phyloP scores from a whole-genome alignment of 2,888 invertebrate species.

The Papilio gigon region DNA sequence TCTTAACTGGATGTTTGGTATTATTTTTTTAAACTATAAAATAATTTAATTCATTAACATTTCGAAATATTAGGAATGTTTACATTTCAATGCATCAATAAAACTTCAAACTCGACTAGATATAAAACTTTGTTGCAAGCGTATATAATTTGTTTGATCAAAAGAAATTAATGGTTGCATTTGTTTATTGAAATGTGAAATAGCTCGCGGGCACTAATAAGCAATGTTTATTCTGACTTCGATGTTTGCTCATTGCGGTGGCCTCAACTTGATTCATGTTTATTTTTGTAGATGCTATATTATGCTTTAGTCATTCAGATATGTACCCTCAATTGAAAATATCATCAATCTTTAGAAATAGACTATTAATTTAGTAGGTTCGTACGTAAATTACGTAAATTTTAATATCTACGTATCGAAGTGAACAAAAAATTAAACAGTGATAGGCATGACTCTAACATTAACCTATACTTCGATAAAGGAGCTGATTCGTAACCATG shows the following conservation, averaged over 20 bases:
- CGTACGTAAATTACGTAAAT: no score
- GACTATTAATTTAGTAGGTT: no score
- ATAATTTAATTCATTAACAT: no score
- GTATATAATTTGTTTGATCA: slow-evolving; percentile 23
- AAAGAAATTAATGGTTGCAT: slow-evolving; percentile 29
- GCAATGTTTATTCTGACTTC: slow-evolving; percentile 36
- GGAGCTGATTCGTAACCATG: slow-evolving; percentile 30
- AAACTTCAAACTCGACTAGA: slow-evolving; percentile 10
- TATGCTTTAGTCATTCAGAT: background rate
- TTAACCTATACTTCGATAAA: background rate
- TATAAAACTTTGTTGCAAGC: slow-evolving; percentile 17
- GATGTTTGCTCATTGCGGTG: slow-evolving; percentile 36
- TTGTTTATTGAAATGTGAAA: slow-evolving; percentile 38
- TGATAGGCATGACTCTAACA: background rate
- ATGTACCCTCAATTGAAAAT: background rate
- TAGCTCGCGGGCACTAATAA: slow-evolving; percentile 28
- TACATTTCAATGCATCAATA: slow-evolving; percentile 8
- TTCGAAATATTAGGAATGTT: no score
- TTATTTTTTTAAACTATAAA: no score
- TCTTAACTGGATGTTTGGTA: background rate
- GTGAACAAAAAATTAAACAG: background rate
- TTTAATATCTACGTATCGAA: no score
- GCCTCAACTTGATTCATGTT: slow-evolving; percentile 30
- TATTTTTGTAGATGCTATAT: slow-evolving; percentile 34
- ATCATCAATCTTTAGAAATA: background rate